These are phyloP conservation scores for Lerista edwardsae DNA, from an alignment of 2,797 vertebrate species.

Conservation along the genomic window DNA sequence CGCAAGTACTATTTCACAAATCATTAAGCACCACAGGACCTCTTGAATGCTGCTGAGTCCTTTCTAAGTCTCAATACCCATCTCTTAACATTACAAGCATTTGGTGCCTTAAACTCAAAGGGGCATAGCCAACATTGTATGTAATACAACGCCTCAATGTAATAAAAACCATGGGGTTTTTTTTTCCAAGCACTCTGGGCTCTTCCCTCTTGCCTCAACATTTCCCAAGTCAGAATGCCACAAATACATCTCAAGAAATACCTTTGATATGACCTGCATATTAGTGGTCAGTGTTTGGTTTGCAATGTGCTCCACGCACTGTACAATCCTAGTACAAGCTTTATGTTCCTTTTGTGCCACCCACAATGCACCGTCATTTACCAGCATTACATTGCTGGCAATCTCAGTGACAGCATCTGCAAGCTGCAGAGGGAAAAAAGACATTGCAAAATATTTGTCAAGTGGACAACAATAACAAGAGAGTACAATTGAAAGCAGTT, in stretches of 20 bases:
- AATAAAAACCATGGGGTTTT: neutral
- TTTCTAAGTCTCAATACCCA: neutral
- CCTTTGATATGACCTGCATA: slow-evolving; percentile 85
- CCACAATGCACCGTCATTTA: slow-evolving; percentile 90
- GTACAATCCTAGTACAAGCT: slow-evolving; percentile 89
- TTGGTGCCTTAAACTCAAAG: neutral
- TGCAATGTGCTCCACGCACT: slow-evolving; percentile 87
- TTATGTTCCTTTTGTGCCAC: slow-evolving; percentile 89
- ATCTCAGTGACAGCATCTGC: slow-evolving; percentile 86
- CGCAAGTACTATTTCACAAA: neutral
- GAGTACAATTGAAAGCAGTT: slow-evolving; percentile 5
- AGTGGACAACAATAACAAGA: neutral
- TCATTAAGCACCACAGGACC: neutral
- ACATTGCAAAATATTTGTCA: neutral
- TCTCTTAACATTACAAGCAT: neutral
- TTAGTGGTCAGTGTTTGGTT: slow-evolving; percentile 79
- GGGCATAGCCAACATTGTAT: neutral
- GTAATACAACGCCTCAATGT: neutral
- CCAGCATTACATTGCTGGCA: slow-evolving; percentile 90
- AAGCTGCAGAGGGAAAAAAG: slow-evolving; percentile 71
- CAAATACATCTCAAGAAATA: slow-evolving; percentile 59
- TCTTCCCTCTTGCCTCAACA: neutral
- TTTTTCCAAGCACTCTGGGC: neutral
- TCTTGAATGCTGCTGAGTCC: neutral
- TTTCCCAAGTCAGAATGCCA: neutral